These are phyloP conservation scores for Arge pagana DNA, from an alignment of 2,888 invertebrate species.

Conservation along the genomic window DNA sequence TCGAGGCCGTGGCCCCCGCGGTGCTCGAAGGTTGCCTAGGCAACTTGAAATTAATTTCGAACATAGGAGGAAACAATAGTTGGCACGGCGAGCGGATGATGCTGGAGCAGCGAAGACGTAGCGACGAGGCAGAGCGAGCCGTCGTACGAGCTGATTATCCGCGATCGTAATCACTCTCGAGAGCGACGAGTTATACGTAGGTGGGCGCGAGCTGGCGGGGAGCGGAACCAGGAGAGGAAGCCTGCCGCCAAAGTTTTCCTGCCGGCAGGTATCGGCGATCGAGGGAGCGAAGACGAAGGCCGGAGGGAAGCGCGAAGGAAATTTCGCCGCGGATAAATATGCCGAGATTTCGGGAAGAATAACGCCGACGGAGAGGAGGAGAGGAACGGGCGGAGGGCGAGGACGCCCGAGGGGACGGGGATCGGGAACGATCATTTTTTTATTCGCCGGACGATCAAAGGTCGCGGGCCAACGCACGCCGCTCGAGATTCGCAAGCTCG, in stretches of 20 bases:
- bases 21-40: conserved; percentile 43
- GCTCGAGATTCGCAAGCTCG: conserved; percentile 31
- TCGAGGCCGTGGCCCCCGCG: conserved; percentile 19
- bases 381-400: conserved; percentile 19
- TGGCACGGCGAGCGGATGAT: too few species aligned
- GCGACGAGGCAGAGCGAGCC: background rate
- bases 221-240: too few species aligned
- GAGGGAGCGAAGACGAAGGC: conserved; percentile 20
- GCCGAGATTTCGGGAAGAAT: conserved; percentile 13
- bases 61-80: conserved; percentile 44
- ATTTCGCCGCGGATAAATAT: conserved; percentile 29
- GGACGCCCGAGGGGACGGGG: conserved; percentile 21
- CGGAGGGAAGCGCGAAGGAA: conserved; percentile 18
- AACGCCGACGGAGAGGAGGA: conserved; percentile 12
- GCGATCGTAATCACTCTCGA: conserved; percentile 14
- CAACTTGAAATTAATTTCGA: conserved; percentile 54
- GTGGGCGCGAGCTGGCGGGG: too few species aligned
- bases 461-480: conserved; percentile 24
- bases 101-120: too few species aligned
- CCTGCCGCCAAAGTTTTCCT: too few species aligned
- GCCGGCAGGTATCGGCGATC: too few species aligned
- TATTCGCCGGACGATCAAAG: conserved; percentile 15
- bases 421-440: conserved; percentile 10
- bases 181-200: too few species aligned
- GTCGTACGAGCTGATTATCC: conserved; percentile 2